These are phyloP conservation scores for Sceloporus undulatus DNA, from an alignment of 2,113 vertebrate species.

Conservation along the genomic window DNA sequence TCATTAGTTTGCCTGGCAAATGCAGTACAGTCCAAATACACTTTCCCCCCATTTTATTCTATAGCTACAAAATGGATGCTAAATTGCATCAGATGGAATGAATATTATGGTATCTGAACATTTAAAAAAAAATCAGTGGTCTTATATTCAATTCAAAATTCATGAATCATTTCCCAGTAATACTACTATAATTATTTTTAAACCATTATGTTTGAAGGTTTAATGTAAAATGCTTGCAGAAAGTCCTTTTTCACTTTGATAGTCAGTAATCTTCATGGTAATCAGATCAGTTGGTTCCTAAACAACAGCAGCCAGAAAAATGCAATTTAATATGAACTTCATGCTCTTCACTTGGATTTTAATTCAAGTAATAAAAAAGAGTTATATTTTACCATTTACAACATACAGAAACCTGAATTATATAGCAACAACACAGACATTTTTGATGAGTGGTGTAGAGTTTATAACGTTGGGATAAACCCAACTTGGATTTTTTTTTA, in stretches of 20 bases:
- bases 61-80: conserved; percentile 78
- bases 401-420: conserved; percentile 64
- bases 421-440: conserved; percentile 21
- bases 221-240: conserved; percentile 82
- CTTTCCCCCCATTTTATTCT: conserved; percentile 68
- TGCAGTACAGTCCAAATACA: conserved; percentile 66
- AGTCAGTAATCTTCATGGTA: conserved; percentile 81
- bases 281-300: conserved; percentile 77
- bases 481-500: conserved; percentile 1
- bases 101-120: conserved; percentile 76
- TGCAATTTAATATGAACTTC: conserved; percentile 76
- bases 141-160: conserved; percentile 82
- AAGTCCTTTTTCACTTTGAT: conserved; percentile 81
- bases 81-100: conserved; percentile 78
- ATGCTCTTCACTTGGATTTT: conserved; percentile 78
- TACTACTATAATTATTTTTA: conserved; percentile 83
- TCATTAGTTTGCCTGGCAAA: conserved; percentile 77
- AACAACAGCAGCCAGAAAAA: conserved; percentile 69
- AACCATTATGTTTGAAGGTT: conserved; percentile 84
- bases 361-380: conserved; percentile 82
- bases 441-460: conserved; percentile 51
- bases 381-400: conserved; percentile 78
- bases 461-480: conserved; percentile 35
- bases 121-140: conserved; percentile 67
- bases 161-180: conserved; percentile 83